Percentiles rank a stretch among this genome's conserved stretches.
These are phyloP conservation scores for Spodoptera frugiperda DNA, from an alignment of 1,140 invertebrate genomes.

Conservation along the genomic window DNA sequence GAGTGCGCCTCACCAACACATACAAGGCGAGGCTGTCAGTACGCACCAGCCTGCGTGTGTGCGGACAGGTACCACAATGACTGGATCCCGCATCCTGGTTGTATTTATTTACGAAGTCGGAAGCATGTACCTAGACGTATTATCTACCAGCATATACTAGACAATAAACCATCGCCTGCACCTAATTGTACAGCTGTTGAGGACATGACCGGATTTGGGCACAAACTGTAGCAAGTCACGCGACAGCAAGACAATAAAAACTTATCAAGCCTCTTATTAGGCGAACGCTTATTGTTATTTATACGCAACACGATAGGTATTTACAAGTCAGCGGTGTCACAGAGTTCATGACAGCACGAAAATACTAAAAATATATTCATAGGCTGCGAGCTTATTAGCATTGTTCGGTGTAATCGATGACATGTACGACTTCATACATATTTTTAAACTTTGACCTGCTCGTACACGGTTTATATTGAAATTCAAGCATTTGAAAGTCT, in stretches of 20 bases:
- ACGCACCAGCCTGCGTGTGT: not conserved
- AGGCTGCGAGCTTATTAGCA: slow-evolving; percentile 35
- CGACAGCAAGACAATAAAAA: slow-evolving; percentile 71
- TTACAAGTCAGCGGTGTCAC: slow-evolving; percentile 54
- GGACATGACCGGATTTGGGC: slow-evolving; percentile 59
- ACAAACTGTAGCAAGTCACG: slow-evolving; percentile 67
- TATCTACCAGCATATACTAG: not conserved
- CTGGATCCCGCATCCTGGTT: slow-evolving; percentile 24
- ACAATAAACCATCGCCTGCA: slow-evolving; percentile 28
- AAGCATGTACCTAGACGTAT: slow-evolving; percentile 20
- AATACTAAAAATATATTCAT: slow-evolving; percentile 45
- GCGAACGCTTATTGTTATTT: slow-evolving; percentile 75
- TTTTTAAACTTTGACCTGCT: slow-evolving; percentile 22
- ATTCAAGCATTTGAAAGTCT: slow-evolving; percentile 17
- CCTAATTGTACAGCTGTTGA: slow-evolving; percentile 27
- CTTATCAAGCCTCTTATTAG: slow-evolving; percentile 75
- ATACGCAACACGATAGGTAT: slow-evolving; percentile 62
- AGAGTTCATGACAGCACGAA: slow-evolving; percentile 48
- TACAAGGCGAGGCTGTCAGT: not conserved
- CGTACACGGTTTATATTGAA: slow-evolving; percentile 32
- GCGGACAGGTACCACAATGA: slow-evolving; percentile 23
- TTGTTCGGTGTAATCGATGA: slow-evolving; percentile 35
- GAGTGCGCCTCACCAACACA: slow-evolving; percentile 31
- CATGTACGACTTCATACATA: slow-evolving; percentile 33
- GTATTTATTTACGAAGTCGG: slow-evolving; percentile 37